Conservation (phyloP, 2,113 vertebrate genomes). For the Pandion haliaetus region DNA sequence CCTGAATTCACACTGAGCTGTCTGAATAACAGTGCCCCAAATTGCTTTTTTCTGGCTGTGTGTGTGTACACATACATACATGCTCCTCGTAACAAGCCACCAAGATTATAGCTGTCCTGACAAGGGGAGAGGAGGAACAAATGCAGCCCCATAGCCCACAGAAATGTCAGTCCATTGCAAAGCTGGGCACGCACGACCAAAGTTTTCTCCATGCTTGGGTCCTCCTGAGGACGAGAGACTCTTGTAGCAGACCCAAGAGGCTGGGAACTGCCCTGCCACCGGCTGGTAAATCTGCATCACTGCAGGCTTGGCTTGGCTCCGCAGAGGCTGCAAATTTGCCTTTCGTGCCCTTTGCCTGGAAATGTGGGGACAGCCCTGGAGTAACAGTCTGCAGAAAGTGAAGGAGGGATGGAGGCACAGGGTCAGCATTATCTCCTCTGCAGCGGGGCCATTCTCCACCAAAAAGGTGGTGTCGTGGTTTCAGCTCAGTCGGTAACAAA, state of each 20-base stretch:
- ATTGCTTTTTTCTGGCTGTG: not conserved
- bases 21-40: not conserved
- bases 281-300: not conserved
- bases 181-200: not conserved
- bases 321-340: not conserved
- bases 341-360: not conserved
- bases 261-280: not conserved
- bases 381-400: not conserved
- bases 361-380: not conserved
- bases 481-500: too few species aligned
- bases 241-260: not conserved
- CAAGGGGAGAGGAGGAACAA: not conserved
- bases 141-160: not conserved
- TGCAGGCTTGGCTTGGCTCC: not conserved
- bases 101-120: not conserved
- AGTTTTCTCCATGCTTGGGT: not conserved
- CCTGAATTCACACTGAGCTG: not conserved
- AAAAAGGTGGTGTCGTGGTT: not conserved
- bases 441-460: not conserved
- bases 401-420: not conserved
- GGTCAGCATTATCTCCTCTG: not conserved
- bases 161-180: not conserved
- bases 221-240: not conserved
- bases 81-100: not conserved
- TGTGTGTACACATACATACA: not conserved